Conservation (phyloP, 1,140 invertebrate species). For the Venustaconcha ellipsiformis region DNA sequence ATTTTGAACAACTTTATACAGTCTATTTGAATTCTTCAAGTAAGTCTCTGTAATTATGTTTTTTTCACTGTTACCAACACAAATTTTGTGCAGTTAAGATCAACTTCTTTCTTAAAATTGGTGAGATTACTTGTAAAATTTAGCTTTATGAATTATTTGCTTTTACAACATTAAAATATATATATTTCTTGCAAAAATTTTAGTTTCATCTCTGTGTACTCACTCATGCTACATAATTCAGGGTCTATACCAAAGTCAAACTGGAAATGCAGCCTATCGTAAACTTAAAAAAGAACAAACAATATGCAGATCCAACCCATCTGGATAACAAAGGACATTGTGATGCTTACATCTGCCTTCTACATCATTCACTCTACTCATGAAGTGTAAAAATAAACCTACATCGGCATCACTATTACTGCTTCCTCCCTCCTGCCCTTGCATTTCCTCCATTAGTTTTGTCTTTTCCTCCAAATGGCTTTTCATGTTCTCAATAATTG, state of each 20-base stretch:
- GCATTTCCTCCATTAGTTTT: conserved; percentile 48
- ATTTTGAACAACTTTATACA: too few relatives aligned
- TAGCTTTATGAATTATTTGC: too few relatives aligned
- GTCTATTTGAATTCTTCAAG: too few relatives aligned
- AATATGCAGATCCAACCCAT: neutral
- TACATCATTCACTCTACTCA: neutral
- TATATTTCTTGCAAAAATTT: too few relatives aligned
- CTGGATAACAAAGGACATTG: neutral
- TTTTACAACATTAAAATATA: too few relatives aligned
- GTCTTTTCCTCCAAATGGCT: conserved; percentile 63
- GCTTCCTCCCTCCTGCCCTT: conserved; percentile 28
- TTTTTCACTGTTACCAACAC: too few relatives aligned
- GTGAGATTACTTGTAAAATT: too few relatives aligned
- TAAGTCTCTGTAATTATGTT: too few relatives aligned
- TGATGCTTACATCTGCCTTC: neutral
- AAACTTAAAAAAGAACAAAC: neutral
- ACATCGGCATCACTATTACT: conserved; percentile 34
- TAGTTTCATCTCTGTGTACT: neutral
- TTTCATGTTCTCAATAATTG: conserved; percentile 49
- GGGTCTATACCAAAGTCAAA: neutral
- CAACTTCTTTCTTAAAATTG: too few relatives aligned
- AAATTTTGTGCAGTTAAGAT: too few relatives aligned
- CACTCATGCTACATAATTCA: neutral
- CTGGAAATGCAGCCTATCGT: neutral
- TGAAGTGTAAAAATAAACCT: neutral